Conservation (phyloP, 2,113 vertebrate genomes). For the Trichechus manatus region DNA sequence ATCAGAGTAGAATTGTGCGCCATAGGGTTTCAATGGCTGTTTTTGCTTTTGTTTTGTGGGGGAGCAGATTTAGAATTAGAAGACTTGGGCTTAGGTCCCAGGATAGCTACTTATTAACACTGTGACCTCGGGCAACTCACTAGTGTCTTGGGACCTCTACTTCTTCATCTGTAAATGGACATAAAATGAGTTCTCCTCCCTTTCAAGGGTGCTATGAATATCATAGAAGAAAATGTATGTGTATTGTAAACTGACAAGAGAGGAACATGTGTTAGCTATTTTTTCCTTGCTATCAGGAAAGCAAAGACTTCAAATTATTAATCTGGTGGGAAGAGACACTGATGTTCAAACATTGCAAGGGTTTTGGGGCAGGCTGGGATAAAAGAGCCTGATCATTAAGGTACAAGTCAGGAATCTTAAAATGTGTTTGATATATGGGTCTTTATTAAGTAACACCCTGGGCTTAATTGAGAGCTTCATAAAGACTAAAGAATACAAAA, state of each 20-base stretch:
- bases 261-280: background rate
- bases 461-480: constrained; percentile 57
- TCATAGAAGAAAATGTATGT: background rate
- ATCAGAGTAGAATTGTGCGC: background rate
- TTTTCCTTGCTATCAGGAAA: constrained; percentile 34
- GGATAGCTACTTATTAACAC: background rate
- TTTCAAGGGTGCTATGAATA: constrained; percentile 20
- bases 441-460: constrained; percentile 41
- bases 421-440: background rate
- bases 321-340: background rate
- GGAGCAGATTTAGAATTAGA: background rate
- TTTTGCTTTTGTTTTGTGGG: background rate
- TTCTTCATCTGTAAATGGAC: background rate
- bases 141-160: background rate
- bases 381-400: constrained; percentile 12
- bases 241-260: constrained; percentile 1
- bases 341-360: background rate
- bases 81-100: background rate
- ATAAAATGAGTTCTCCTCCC: background rate
- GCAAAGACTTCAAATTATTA: constrained; percentile 14
- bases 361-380: background rate
- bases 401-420: constrained; percentile 51
- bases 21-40: background rate
- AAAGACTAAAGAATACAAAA: background rate
- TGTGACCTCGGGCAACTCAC: background rate